Conservation (phyloP, 2,797 vertebrate genomes). For the Mycteria americana region DNA sequence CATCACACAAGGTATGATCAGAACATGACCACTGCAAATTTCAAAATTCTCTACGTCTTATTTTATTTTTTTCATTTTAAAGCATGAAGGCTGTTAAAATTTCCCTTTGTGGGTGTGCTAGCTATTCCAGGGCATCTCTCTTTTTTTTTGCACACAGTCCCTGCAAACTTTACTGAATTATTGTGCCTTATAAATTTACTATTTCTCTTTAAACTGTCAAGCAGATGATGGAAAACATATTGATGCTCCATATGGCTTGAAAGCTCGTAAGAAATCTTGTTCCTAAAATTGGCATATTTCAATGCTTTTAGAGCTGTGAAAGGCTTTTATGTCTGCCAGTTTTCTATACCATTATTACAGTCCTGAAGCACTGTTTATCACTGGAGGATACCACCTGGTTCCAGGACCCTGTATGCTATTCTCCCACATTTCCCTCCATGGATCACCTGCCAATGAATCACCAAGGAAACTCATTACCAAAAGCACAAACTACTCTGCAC, state of each 20-base stretch:
- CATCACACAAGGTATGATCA: background rate
- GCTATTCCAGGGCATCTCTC: background rate
- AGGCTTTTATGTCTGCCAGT: background rate
- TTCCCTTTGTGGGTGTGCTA: background rate
- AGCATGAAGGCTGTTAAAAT: background rate
- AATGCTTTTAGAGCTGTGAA: background rate
- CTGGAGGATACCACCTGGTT: background rate
- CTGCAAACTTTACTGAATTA: background rate
- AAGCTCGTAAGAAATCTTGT: background rate
- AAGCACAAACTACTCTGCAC: background rate
- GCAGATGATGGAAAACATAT: background rate
- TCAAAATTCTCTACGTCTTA: background rate
- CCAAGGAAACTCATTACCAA: constrained; percentile 30
- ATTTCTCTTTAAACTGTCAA: constrained; percentile 18
- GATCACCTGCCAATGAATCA: constrained; percentile 39
- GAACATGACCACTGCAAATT: background rate
- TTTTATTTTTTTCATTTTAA: background rate
- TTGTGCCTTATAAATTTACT: background rate
- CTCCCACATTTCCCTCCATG: background rate
- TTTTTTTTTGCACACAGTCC: background rate
- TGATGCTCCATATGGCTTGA: background rate
- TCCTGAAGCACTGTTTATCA: background rate
- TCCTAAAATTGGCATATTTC: background rate
- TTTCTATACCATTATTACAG: background rate
- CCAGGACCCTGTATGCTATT: background rate